Conservation (phyloP, 2,888 invertebrate species). For the Protonemura montana region DNA sequence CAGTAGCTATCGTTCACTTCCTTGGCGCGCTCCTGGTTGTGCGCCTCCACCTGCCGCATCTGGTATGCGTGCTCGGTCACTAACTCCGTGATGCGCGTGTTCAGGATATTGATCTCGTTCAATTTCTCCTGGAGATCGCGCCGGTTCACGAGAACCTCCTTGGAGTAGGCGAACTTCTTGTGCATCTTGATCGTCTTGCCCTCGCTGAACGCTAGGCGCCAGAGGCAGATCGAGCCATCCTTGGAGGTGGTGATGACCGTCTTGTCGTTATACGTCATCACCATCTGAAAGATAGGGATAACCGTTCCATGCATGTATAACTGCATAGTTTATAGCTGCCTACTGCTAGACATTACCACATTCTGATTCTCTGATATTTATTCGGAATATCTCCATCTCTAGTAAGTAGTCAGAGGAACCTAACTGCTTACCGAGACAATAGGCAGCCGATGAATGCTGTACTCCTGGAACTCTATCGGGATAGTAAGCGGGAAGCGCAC, state of each 20-base stretch:
- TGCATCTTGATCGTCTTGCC: conserved; percentile 73
- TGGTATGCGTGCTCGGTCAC: conserved; percentile 90
- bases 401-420: no score
- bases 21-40: conserved; percentile 68
- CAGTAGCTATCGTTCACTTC: conserved; percentile 85
- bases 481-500: conserved; percentile 79
- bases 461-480: conserved; percentile 64
- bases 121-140: conserved; percentile 82
- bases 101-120: conserved; percentile 69
- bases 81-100: conserved; percentile 80
- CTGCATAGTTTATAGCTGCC: no score
- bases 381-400: no score
- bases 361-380: no score
- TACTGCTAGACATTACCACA: no score
- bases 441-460: conserved; percentile 63
- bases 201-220: conserved; percentile 80
- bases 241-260: conserved; percentile 76
- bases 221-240: conserved; percentile 83
- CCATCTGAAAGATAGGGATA: conserved; percentile 59
- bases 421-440: conserved; percentile 60
- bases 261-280: conserved; percentile 80
- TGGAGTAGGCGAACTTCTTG: conserved; percentile 77
- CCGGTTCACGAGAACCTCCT: conserved; percentile 84
- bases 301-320: no score
- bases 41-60: conserved; percentile 71